These are phyloP conservation scores for Urocynchramus pylzowi DNA, from an alignment of 2,113 vertebrate genomes.

Conservation along the genomic window DNA sequence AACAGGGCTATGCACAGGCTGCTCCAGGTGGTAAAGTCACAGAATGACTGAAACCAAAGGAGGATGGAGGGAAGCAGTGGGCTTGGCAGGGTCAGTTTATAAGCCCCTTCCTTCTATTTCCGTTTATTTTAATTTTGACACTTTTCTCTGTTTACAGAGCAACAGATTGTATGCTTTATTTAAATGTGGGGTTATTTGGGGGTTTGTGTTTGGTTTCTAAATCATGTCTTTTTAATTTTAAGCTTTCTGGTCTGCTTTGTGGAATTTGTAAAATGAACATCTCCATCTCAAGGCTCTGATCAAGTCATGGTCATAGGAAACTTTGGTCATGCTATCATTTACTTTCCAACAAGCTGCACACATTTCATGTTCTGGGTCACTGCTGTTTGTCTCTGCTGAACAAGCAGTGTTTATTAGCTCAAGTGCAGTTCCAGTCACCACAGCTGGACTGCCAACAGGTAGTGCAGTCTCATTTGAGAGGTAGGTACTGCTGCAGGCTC, in stretches of 20 bases:
- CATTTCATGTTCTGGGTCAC: not conserved
- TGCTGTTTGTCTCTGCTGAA: not conserved
- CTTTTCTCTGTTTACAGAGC: not conserved
- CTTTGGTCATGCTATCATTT: not conserved
- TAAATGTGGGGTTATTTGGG: not conserved
- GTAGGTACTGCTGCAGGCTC: fast-evolving
- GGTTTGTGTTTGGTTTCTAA: not conserved
- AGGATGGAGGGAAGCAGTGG: not conserved
- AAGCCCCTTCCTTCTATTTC: not conserved
- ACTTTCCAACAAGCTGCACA: not conserved
- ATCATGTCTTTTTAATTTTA: not conserved
- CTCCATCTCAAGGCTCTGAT: not conserved
- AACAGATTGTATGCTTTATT: not conserved
- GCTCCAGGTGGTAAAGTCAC: not conserved
- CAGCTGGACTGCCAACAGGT: not conserved
- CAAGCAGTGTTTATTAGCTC: not conserved
- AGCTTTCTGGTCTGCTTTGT: not conserved
- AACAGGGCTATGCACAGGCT: not conserved
- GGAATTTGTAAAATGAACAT: not conserved
- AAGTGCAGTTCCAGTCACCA: not conserved
- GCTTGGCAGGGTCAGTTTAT: not conserved
- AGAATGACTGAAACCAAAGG: not conserved
- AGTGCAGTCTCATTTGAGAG: fast-evolving
- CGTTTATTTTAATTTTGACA: not conserved
- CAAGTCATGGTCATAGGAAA: not conserved